A percentile compares a stretch with the other conserved stretches of the same genome.
phyloP scores from a whole-genome alignment of 2,888 invertebrate genomes.

The Hymenopus coronatus region DNA sequence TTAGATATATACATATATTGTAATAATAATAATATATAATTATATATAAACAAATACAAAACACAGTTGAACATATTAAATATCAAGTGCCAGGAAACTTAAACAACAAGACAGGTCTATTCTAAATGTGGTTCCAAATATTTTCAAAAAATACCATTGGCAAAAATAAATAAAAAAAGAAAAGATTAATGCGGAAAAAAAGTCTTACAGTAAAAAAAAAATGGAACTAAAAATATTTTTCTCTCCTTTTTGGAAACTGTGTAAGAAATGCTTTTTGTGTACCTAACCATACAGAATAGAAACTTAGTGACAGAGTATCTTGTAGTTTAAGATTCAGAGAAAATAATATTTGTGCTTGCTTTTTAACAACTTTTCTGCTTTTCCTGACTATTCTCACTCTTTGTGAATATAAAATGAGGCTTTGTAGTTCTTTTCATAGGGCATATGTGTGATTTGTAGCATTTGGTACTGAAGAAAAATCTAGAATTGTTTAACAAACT shows the following conservation, averaged over 20 bases:
- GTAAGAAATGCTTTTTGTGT: slow-evolving; percentile 17
- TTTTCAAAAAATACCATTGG: slow-evolving; percentile 3
- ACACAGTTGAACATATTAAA: slow-evolving; percentile 13
- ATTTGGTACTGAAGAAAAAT: neutral
- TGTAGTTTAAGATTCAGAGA: neutral
- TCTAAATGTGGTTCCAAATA: slow-evolving; percentile 18
- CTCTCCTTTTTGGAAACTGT: slow-evolving; percentile 9
- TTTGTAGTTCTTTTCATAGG: slow-evolving; percentile 20
- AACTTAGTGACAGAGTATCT: neutral
- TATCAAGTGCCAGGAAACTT: slow-evolving; percentile 16
- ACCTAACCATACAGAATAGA: neutral
- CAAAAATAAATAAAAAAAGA: neutral
- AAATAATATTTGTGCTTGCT: neutral
- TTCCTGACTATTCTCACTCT: slow-evolving; percentile 12
- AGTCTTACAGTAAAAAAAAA: neutral
- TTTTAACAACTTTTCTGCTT: slow-evolving; percentile 4
- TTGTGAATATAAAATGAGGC: slow-evolving; percentile 23
- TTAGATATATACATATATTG: neutral
- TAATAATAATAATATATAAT: neutral
- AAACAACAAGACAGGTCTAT: slow-evolving; percentile 2
- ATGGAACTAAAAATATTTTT: slow-evolving; percentile 1
- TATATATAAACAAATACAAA: slow-evolving; percentile 3
- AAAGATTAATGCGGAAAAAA: neutral
- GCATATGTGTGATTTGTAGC: slow-evolving; percentile 1
- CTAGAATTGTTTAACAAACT: neutral